A percentile compares a stretch with the other conserved stretches of the same genome.
phyloP scores from a whole-genome alignment of 2,797 vertebrate genomes.

The Notamacropus eugenii region DNA sequence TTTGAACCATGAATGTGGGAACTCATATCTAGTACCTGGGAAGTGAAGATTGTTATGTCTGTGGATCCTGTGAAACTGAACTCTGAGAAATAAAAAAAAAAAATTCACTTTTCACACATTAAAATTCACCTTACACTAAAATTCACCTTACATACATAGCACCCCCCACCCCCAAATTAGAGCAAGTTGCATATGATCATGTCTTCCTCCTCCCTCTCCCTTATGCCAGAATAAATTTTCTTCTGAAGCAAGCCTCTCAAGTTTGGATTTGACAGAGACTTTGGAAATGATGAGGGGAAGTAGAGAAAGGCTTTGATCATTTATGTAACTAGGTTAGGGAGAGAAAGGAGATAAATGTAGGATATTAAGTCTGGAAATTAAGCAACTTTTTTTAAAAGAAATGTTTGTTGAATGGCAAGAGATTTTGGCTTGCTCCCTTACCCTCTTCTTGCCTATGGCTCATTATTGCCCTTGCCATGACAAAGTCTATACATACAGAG shows the following conservation, averaged over 20 bases:
- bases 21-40: too few relatives aligned
- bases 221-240: background rate
- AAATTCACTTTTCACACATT: too few relatives aligned
- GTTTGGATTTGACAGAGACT: constrained; percentile 2
- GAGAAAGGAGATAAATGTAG: constrained; percentile 28
- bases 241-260: background rate
- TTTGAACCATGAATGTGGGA: too few relatives aligned
- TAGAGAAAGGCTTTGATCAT: constrained; percentile 55
- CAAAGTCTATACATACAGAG: background rate
- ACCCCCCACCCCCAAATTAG: too few relatives aligned
- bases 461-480: background rate
- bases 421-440: background rate
- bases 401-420: constrained; percentile 23
- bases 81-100: too few relatives aligned
- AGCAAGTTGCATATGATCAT: background rate
- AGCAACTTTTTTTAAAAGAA: constrained; percentile 3
- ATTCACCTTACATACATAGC: too few relatives aligned
- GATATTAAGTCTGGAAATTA: background rate
- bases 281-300: constrained; percentile 45
- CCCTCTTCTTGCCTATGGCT: constrained; percentile 1
- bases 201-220: background rate
- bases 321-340: constrained; percentile 41
- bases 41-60: too few relatives aligned
- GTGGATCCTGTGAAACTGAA: too few relatives aligned
- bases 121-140: too few relatives aligned